Evolutionary conservation across 1,140 invertebrate species (phyloP), one percentile per base, ranked within the genome.

Genomic region (Macrostomum lignano): DNA sequence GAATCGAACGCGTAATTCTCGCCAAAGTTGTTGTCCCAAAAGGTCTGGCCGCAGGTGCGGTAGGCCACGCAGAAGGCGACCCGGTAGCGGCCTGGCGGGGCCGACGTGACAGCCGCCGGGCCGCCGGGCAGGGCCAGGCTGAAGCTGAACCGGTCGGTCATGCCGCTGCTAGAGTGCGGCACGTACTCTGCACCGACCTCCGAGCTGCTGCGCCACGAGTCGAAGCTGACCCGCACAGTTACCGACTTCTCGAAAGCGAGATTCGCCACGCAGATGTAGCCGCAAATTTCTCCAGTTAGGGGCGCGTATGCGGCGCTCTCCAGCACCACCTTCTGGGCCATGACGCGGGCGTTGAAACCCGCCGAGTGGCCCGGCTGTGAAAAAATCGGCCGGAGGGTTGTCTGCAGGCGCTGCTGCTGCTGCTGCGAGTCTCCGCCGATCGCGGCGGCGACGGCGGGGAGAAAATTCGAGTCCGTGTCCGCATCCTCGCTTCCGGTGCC

Each of bases 241-340:
- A 88, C 77, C 15, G 67, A 70, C 60, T 93, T 91, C 46, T 86
- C 69, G 52, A 74, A 91, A 47, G 76, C 72, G 26, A 88, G 52
- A 54, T 88, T 91, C 24, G 74, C 60, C 6, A 88, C 81, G 15
- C 78, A n/a, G n/a, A n/a, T n/a, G n/a, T n/a, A n/a, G n/a, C n/a
- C n/a, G n/a, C n/a, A 64, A 2, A 86, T 72, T 0, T 70, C 67
- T 10, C 79, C 79, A n/a, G n/a, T n/a, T n/a, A n/a, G n/a, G n/a
- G n/a, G n/a, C n/a, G n/a, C n/a, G n/a, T n/a, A n/a, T n/a, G n/a
- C n/a, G n/a, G n/a, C n/a, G n/a, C n/a, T n/a, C n/a, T n/a, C n/a
- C n/a, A n/a, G n/a, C n/a, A n/a, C n/a, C n/a, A n/a, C n/a, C n/a
- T n/a, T n/a, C n/a, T n/a, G n/a, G n/a, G n/a, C n/a, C n/a, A n/a